Percentiles rank a stretch among this genome's conserved stretches.
Evolutionary conservation across 2,888 invertebrate species (phyloP).

Genomic region (Hanleya hanleyi): DNA sequence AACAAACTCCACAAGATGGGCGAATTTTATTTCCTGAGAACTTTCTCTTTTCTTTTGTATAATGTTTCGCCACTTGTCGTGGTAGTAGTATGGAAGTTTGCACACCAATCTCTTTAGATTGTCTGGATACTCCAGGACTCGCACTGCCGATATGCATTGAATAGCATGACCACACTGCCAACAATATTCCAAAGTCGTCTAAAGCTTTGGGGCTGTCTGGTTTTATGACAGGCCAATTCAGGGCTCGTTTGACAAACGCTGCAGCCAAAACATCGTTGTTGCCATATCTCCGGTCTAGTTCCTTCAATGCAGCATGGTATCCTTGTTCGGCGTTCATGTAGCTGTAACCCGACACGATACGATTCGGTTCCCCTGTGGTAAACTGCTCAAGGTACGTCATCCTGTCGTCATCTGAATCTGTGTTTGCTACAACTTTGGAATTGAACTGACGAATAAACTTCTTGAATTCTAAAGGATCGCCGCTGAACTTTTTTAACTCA

Average conservation of each 20-base stretch:
- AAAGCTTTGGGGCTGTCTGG: background rate
- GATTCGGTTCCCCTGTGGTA: background rate
- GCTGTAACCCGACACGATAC: background rate
- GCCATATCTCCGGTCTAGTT: background rate
- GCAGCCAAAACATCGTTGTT: background rate
- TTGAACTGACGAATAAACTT: too few relatives aligned
- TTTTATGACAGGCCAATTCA: background rate
- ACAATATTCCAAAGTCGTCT: background rate
- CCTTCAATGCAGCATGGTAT: background rate
- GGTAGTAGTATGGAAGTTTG: background rate
- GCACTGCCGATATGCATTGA: background rate
- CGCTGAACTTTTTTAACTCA: too few relatives aligned
- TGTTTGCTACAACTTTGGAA: too few relatives aligned
- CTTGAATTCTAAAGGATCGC: too few relatives aligned
- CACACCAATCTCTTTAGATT: background rate
- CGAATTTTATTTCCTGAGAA: too few relatives aligned
- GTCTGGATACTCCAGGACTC: conserved; percentile 1
- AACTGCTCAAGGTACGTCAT: background rate
- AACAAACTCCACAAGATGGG: background rate
- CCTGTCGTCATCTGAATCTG: background rate
- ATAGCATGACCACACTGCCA: background rate
- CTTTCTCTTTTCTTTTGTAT: too few relatives aligned
- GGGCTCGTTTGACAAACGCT: background rate
- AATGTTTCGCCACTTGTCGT: background rate
- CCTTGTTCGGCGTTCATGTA: background rate